Evolutionary conservation across 2,797 vertebrate genomes (phyloP).

Genomic region (Pachyuromys duprasi): DNA sequence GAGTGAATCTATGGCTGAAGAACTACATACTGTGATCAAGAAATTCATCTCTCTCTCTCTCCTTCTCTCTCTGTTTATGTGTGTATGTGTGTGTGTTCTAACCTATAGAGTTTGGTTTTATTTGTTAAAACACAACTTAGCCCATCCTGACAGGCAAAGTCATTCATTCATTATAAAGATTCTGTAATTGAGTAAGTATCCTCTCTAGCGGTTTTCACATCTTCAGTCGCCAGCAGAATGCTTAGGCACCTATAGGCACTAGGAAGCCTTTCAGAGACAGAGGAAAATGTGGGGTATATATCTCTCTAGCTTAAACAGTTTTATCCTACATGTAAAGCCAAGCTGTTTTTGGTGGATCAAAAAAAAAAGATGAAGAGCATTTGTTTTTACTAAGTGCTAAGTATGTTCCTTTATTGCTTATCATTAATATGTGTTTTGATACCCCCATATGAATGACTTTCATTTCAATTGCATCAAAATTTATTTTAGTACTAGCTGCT

Average conservation of each 20-base stretch:
- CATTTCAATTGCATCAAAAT: conserved; percentile 37
- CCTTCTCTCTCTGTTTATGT: rapidly evolving
- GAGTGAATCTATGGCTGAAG: background rate
- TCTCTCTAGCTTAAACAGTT: background rate
- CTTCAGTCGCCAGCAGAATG: background rate
- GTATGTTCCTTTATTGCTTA: conserved; percentile 53
- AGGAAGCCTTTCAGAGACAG: background rate
- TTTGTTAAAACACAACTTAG: background rate
- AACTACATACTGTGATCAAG: background rate
- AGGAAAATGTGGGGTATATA: no score
- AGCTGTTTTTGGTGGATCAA: conserved; percentile 21
- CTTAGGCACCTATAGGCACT: background rate
- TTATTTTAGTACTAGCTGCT: conserved; percentile 25
- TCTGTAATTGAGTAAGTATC: background rate
- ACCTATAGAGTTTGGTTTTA: background rate
- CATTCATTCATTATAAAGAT: background rate
- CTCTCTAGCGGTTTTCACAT: background rate
- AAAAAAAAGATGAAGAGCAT: background rate
- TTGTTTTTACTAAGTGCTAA: conserved; percentile 55
- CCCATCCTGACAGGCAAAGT: background rate
- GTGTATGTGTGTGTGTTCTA: background rate
- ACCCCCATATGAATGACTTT: conserved; percentile 52
- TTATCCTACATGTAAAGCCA: conserved; percentile 4
- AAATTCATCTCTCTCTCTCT: background rate
- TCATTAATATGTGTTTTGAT: conserved; percentile 54